Evolutionary conservation across 2,113 vertebrate species (phyloP).

Genomic region (Thamnophis sirtalis): DNA sequence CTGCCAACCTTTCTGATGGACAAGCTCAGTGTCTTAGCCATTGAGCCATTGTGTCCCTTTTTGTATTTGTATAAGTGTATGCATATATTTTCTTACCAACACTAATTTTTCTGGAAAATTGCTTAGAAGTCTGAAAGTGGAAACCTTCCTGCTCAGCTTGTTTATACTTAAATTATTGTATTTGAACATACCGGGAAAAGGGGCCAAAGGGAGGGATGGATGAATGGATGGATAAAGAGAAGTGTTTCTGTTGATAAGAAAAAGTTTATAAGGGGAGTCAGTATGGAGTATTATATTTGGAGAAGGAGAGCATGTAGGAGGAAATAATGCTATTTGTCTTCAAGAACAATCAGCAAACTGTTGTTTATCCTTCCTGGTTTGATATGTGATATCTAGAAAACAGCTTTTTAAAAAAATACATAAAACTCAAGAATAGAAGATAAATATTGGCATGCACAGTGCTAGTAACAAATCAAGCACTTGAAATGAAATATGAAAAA

Average conservation of each 20-base stretch:
- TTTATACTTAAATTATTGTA: neutral
- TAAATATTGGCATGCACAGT: constrained; percentile 21
- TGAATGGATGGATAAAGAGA: neutral
- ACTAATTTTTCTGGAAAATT: neutral
- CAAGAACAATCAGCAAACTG: constrained; percentile 1
- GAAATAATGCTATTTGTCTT: constrained; percentile 13
- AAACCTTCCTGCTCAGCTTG: neutral
- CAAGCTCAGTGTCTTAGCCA: no score
- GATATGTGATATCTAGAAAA: constrained; percentile 43
- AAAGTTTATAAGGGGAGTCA: constrained; percentile 3
- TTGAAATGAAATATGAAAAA: constrained; percentile 24
- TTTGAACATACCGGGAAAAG: neutral
- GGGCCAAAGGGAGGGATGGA: neutral
- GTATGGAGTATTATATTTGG: neutral
- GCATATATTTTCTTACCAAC: neutral
- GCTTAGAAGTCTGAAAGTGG: neutral
- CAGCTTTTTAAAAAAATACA: constrained; percentile 29
- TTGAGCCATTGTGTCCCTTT: no score
- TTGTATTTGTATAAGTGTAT: no score
- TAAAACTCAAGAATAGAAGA: constrained; percentile 1
- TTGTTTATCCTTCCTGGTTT: neutral
- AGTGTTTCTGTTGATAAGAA: neutral
- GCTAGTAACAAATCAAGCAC: constrained; percentile 18
- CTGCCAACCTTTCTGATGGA: no score
- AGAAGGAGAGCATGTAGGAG: neutral